These are phyloP conservation scores for Neria commutata DNA, from an alignment of 2,888 invertebrate species.

Conservation along the genomic window DNA sequence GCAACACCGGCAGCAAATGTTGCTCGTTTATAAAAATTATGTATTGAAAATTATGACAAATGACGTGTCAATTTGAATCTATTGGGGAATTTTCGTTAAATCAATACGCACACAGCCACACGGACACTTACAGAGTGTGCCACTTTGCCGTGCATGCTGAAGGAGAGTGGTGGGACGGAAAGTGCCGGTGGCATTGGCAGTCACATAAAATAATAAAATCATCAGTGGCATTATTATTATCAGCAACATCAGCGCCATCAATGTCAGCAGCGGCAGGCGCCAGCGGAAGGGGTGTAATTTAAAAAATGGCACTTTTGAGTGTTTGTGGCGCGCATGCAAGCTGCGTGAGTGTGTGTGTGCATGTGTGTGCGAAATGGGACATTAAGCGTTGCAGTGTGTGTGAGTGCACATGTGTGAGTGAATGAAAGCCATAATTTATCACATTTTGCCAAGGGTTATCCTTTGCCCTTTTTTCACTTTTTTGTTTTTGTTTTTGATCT, in stretches of 20 bases:
- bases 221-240: background rate
- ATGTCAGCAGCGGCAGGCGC: background rate
- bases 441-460: constrained; percentile 2
- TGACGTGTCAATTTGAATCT: constrained; percentile 53
- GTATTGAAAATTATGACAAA: constrained; percentile 39
- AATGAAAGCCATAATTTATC: background rate
- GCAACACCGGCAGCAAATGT: background rate
- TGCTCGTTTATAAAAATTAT: constrained; percentile 3
- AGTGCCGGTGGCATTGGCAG: background rate
- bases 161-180: background rate
- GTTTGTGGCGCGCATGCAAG: too few relatives aligned
- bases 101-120: background rate
- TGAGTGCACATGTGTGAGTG: background rate
- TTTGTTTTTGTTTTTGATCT: constrained; percentile 2
- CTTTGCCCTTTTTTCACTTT: constrained; percentile 3
- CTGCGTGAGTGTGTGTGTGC: background rate
- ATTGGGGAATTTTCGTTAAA: constrained; percentile 34
- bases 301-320: background rate
- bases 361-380: background rate
- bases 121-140: too few relatives aligned
- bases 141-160: too few relatives aligned
- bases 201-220: constrained; percentile 5
- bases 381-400: background rate
- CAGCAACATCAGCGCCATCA: constrained; percentile 1
- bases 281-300: background rate